Percentiles rank a stretch among this genome's conserved stretches.
phyloP scores from a whole-genome alignment of 2,888 invertebrate genomes.

The Tetheella fluctuosa region DNA sequence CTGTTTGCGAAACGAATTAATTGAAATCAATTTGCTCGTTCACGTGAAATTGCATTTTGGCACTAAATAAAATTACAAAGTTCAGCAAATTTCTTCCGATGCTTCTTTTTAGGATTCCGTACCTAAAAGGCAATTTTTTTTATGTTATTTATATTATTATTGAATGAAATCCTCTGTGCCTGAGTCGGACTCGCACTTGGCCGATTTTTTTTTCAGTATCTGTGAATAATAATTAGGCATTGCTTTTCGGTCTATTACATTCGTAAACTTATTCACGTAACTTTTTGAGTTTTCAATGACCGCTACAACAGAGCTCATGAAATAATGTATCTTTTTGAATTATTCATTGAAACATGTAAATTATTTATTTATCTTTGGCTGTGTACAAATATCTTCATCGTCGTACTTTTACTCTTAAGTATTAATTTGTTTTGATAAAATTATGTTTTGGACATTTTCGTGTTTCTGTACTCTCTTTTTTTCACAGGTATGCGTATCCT shows the following conservation, averaged over 20 bases:
- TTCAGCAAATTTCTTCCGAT: slow-evolving; percentile 27
- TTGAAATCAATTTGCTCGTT: slow-evolving; percentile 47
- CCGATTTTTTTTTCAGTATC: slow-evolving; percentile 8
- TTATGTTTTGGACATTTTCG: slow-evolving; percentile 9
- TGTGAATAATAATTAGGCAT: slow-evolving; percentile 13
- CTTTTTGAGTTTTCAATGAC: not conserved
- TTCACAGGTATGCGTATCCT: slow-evolving; percentile 97
- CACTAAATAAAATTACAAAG: slow-evolving; percentile 45
- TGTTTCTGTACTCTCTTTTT: slow-evolving; percentile 19
- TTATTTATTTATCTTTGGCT: not conserved
- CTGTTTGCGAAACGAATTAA: slow-evolving; percentile 42
- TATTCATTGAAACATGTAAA: not conserved
- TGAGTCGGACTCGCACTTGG: too few relatives aligned
- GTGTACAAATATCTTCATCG: not conserved
- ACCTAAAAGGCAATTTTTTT: too few relatives aligned
- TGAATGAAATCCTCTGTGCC: too few relatives aligned
- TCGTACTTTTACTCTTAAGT: not conserved
- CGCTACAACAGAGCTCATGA: slow-evolving; percentile 1
- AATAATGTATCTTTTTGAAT: not conserved
- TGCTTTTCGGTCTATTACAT: not conserved
- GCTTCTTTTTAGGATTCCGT: not conserved
- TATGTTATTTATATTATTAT: too few relatives aligned
- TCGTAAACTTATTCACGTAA: not conserved
- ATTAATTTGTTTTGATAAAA: not conserved
- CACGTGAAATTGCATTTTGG: slow-evolving; percentile 41